Percentiles rank a stretch among this genome's conserved stretches.
Conservation (phyloP, 1,140 invertebrate species). For the Zaprionus nigranus region DNA sequence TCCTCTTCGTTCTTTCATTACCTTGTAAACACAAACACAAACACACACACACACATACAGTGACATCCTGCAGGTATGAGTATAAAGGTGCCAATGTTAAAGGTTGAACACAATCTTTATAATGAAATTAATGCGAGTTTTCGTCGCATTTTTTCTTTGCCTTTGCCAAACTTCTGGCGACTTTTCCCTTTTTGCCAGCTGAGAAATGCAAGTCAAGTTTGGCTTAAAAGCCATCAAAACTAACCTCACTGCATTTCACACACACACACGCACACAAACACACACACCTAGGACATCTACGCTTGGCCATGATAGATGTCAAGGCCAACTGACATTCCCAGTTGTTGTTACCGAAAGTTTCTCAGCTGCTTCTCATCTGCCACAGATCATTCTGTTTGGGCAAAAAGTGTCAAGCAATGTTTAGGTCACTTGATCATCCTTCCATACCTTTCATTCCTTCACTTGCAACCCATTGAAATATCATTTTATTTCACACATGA, state of each 20-base stretch:
- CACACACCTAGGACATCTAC: not conserved
- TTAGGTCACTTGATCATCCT: not conserved
- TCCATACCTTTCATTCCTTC: not conserved
- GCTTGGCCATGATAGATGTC: not conserved
- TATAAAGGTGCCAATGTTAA: not conserved
- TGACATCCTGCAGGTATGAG: not conserved
- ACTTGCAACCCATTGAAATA: not conserved
- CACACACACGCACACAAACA: not conserved
- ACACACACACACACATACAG: not conserved
- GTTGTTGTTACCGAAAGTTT: not conserved
- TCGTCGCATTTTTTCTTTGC: not conserved
- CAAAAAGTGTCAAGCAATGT: not conserved
- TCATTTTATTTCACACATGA: not conserved
- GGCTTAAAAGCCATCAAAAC: not conserved
- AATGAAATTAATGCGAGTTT: conserved; percentile 6
- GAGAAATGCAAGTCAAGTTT: not conserved
- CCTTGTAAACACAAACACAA: not conserved
- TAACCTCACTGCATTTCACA: not conserved
- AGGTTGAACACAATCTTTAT: not conserved
- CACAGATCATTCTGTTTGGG: not conserved
- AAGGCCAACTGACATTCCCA: conserved; percentile 1
- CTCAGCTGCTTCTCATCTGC: not conserved
- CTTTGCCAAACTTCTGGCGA: not conserved
- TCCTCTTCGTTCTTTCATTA: not conserved
- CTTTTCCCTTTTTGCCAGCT: not conserved